Percentiles rank a stretch among this genome's conserved stretches.
Conservation (phyloP, 2,888 invertebrate genomes). For the Blastobasis lacticolella region DNA sequence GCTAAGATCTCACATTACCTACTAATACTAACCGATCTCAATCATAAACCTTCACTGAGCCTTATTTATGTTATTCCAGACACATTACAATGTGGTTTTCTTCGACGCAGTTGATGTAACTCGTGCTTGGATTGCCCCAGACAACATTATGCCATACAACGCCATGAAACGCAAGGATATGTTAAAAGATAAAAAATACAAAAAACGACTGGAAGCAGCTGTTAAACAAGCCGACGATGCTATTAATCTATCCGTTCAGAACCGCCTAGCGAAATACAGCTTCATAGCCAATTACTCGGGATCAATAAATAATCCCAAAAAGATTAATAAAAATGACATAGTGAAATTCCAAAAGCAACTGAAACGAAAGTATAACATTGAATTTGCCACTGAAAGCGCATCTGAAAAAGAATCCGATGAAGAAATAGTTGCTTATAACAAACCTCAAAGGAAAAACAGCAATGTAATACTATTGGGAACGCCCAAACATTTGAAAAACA, state of each 20-base stretch:
- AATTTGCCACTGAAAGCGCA: conserved; percentile 35
- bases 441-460: conserved; percentile 13
- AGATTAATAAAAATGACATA: conserved; percentile 33
- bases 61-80: conserved; percentile 44
- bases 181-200: conserved; percentile 23
- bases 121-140: conserved; percentile 59
- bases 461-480: conserved; percentile 33
- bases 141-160: conserved; percentile 46
- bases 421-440: background rate
- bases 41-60: no score
- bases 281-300: conserved; percentile 61
- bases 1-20: no score
- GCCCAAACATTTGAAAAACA: background rate
- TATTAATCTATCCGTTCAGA: conserved; percentile 29
- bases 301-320: conserved; percentile 43
- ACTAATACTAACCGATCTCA: no score
- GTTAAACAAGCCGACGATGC: conserved; percentile 56
- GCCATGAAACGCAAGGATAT: conserved; percentile 22
- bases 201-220: conserved; percentile 43
- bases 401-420: conserved; percentile 27
- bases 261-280: conserved; percentile 56
- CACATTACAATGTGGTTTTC: conserved; percentile 71
- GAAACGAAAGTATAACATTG: conserved; percentile 42
- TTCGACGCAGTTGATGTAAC: conserved; percentile 56
- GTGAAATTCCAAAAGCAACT: conserved; percentile 36